Percentiles rank a stretch among this genome's conserved stretches.
phyloP scores from a whole-genome alignment of 2,113 vertebrate genomes.

The Orcinus orca region DNA sequence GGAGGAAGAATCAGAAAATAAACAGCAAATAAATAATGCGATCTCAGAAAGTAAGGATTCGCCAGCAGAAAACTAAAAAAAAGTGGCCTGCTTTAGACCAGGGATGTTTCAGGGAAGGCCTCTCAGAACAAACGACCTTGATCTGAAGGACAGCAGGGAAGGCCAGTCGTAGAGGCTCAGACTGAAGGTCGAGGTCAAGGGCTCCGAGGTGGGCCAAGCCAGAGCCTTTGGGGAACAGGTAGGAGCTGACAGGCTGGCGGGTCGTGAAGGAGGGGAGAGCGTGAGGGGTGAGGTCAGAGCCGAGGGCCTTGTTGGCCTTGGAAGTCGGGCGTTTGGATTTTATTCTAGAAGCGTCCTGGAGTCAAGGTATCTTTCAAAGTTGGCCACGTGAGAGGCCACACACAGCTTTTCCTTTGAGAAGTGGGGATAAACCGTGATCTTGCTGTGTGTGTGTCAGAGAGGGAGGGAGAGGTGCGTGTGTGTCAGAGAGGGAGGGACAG shows the following conservation, averaged over 20 bases:
- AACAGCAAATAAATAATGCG: no score
- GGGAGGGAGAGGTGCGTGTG: neutral
- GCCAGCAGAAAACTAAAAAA: neutral
- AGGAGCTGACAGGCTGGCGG: neutral
- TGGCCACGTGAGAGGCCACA: neutral
- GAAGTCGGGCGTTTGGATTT: neutral
- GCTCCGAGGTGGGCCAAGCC: fast-evolving
- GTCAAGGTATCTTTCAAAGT: neutral
- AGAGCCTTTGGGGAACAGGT: neutral
- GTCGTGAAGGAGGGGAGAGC: fast-evolving
- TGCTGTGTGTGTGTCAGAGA: no score
- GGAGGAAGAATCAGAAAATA: neutral
- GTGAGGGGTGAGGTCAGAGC: fast-evolving
- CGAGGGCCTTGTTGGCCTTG: neutral
- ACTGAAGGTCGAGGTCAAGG: neutral
- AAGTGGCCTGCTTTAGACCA: neutral
- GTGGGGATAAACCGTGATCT: neutral
- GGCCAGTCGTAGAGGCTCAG: fast-evolving
- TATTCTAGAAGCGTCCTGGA: neutral
- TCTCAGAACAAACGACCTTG: neutral
- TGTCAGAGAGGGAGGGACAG: neutral
- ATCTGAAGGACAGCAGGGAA: neutral
- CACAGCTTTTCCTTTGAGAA: neutral
- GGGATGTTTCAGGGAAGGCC: neutral
- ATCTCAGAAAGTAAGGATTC: neutral